Evolutionary conservation across 92 coral and sea anemone species (phyloP), one percentile per base, ranked within the genome.

Genomic region (Galaxea fascicularis): DNA sequence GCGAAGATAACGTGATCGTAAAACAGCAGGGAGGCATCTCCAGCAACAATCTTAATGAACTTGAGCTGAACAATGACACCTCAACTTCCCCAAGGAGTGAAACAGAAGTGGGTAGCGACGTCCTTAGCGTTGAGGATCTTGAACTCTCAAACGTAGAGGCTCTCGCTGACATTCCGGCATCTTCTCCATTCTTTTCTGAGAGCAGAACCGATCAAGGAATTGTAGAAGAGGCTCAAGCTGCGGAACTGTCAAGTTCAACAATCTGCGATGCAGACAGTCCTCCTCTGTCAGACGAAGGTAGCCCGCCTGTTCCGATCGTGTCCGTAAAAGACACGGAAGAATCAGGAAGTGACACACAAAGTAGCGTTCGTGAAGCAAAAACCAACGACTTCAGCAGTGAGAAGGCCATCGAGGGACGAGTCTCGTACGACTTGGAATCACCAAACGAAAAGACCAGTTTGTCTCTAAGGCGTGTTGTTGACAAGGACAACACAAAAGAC

Each of bases 101-200:
- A 10, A 0, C 74, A 29, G 18, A 64, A 24, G 16, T 41, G 21
- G 17, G 2, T 8, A 47, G 62, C 20, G 30, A 49, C 0, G 30
- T 52, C 22, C 52, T 11, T 10, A 17, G 45, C 28, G 62, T 73
- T 27, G 81, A 76, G 15, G 65, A 20, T 27, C 41, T 35, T 10
- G 74, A 64, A 41, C 59, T 62, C 8, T 78, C 82, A 25, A 28
- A 28, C 17, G 72, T 41, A 10, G 56, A 60, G 15, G 26, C 71
- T 16, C 45, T 47, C 16, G 72, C 59, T 62, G 46, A 44, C 58
- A 63, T 18, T 4, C 31, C 11, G 9, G 26, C 29, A 8, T 64
- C 35, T 64, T 62, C 60, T 27, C 39, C 60, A 20, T 3, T 13
- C n/a, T 10, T 16, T 65, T 46, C 14, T 16, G 15, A n/a, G 27